phyloP scores from a whole-genome alignment of 2,113 vertebrate genomes.

The Lipophrys pholis region DNA sequence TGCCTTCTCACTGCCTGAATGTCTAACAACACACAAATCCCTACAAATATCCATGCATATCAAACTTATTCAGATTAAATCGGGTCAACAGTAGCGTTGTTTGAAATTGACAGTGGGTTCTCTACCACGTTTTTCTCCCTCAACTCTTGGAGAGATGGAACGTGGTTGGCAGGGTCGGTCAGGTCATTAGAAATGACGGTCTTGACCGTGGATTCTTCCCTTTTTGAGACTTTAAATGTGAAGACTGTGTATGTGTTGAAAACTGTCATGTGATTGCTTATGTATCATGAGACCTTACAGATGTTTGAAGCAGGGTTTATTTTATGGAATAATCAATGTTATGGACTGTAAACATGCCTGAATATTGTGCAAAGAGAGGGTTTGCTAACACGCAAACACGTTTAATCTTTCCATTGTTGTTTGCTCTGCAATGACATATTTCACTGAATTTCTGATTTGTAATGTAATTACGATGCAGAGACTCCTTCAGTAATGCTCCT shows the following conservation, averaged over 20 bases:
- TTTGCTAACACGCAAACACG: conserved; percentile 15
- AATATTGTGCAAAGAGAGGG: background rate
- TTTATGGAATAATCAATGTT: background rate
- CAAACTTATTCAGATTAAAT: conserved; percentile 51
- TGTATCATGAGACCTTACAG: background rate
- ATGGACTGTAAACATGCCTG: too few relatives aligned
- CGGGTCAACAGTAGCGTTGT: conserved; percentile 50
- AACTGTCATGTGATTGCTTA: background rate
- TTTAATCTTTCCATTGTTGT: background rate
- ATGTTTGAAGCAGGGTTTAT: background rate
- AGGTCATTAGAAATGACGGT: conserved; percentile 32
- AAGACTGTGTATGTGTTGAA: conserved; percentile 3
- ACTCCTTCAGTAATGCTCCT: conserved; percentile 50
- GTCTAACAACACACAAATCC: conserved; percentile 37
- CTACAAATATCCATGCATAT: conserved; percentile 31
- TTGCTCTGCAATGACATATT: background rate
- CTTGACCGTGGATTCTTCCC: too few relatives aligned
- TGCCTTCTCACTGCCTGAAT: conserved; percentile 37
- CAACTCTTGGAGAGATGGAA: conserved; percentile 21
- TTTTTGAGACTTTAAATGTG: background rate
- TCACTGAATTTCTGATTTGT: background rate
- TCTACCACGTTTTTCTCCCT: conserved; percentile 14
- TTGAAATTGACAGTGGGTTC: conserved; percentile 23
- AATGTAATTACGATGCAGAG: conserved; percentile 13
- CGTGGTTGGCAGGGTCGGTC: conserved; percentile 2